Conservation (phyloP, 2,797 vertebrate genomes). For the Pristis pectinata region DNA sequence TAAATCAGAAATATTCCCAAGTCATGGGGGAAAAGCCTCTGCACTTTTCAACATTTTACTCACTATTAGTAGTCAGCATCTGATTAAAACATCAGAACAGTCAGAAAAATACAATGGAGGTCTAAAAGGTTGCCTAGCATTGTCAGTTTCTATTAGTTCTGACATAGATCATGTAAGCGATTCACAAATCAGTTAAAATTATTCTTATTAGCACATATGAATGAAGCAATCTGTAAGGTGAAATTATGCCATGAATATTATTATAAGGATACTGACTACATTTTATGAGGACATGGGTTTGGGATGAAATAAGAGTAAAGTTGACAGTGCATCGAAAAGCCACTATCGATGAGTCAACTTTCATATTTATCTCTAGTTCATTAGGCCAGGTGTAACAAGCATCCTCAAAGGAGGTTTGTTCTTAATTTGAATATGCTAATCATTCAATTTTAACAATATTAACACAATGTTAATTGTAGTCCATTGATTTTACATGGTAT, state of each 20-base stretch:
- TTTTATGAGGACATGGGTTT: not conserved
- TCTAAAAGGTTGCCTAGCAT: not conserved
- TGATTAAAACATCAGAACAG: not conserved
- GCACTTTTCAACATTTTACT: not conserved
- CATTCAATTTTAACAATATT: no score
- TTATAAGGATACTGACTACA: not conserved
- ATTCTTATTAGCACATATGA: conserved; percentile 1
- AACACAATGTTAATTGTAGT: no score
- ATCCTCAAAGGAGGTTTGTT: no score
- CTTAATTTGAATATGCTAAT: no score
- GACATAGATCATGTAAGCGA: not conserved
- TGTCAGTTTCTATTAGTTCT: not conserved
- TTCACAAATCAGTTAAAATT: not conserved
- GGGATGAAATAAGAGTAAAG: no score
- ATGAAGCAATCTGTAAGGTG: not conserved
- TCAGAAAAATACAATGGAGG: not conserved
- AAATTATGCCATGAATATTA: not conserved
- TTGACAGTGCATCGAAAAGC: no score
- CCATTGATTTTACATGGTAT: no score
- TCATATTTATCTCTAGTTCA: no score
- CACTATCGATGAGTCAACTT: no score
- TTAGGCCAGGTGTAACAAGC: no score
- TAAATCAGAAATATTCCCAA: not conserved
- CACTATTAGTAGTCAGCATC: not conserved
- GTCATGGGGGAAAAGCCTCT: not conserved